A percentile compares a stretch with the other conserved stretches of the same genome.
Evolutionary conservation across 2,797 vertebrate species (phyloP).

Genomic region (Telmatherina bonti): DNA sequence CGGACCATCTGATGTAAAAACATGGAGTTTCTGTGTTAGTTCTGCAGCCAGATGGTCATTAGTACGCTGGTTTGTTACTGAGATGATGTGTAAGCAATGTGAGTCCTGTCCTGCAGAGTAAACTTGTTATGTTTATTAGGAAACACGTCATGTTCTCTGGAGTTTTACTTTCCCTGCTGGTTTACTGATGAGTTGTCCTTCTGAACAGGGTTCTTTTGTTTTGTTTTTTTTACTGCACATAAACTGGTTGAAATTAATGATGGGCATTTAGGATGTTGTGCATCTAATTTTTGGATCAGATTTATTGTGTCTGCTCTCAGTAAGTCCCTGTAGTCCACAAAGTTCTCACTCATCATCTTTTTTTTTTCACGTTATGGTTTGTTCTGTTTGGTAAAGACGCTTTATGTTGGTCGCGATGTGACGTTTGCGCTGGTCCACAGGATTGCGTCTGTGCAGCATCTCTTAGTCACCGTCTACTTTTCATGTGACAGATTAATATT

Average conservation of each 20-base stretch:
- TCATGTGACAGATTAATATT: background rate
- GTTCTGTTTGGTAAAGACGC: background rate
- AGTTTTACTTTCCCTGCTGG: constrained; percentile 1
- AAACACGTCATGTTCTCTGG: background rate
- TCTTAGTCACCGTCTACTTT: background rate
- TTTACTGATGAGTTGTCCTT: background rate
- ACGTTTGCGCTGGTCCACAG: background rate
- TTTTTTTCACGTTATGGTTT: background rate
- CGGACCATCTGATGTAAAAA: background rate
- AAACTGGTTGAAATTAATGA: background rate
- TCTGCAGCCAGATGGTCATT: constrained; percentile 22
- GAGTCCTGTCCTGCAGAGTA: background rate
- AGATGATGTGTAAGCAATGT: constrained; percentile 17
- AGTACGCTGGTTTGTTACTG: constrained; percentile 31
- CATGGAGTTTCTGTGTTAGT: background rate
- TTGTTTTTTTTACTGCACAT: background rate
- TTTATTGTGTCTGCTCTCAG: background rate
- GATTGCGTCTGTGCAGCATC: background rate
- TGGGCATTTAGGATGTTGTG: background rate
- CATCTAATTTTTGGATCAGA: background rate
- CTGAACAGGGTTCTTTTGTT: too few relatives aligned
- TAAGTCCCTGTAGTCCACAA: too few relatives aligned
- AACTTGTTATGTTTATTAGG: too few relatives aligned
- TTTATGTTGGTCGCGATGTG: background rate
- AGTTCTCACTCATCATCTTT: background rate